These are phyloP conservation scores for Brachionus calyciflorus DNA, from an alignment of 1,140 invertebrate genomes.

Conservation along the genomic window DNA sequence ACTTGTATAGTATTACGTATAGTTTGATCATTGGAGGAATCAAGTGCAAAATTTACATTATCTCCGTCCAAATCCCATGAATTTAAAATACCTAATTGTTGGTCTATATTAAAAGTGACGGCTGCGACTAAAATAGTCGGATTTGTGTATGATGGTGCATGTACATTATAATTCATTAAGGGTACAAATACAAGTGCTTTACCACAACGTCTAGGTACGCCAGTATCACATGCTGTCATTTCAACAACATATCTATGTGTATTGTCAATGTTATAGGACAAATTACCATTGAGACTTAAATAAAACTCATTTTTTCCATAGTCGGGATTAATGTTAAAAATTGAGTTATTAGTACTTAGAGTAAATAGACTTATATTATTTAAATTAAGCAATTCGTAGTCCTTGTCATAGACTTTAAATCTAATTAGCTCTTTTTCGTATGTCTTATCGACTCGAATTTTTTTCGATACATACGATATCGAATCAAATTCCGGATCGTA, in stretches of 20 bases:
- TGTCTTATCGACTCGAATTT: conserved; percentile 20
- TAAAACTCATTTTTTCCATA: background rate
- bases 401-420: conserved; percentile 23
- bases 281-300: background rate
- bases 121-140: conserved; percentile 17
- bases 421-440: background rate
- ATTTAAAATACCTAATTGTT: conserved; percentile 17
- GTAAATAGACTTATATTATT: conserved; percentile 1
- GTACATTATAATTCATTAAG: conserved; percentile 27
- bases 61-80: conserved; percentile 40
- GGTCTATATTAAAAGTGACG: background rate
- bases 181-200: conserved; percentile 29
- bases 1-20: background rate
- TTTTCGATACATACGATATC: background rate
- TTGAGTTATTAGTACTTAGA: background rate
- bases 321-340: background rate
- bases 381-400: background rate
- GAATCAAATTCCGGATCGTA: conserved; percentile 34
- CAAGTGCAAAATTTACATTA: background rate
- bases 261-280: conserved; percentile 6
- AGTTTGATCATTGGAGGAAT: background rate
- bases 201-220: conserved; percentile 24
- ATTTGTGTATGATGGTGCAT: conserved; percentile 1
- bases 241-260: conserved; percentile 20
- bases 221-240: conserved; percentile 23